Evolutionary conservation across 2,797 vertebrate genomes (phyloP), one percentile per base, ranked within the genome.

Genomic region (Aldrovandia affinis): DNA sequence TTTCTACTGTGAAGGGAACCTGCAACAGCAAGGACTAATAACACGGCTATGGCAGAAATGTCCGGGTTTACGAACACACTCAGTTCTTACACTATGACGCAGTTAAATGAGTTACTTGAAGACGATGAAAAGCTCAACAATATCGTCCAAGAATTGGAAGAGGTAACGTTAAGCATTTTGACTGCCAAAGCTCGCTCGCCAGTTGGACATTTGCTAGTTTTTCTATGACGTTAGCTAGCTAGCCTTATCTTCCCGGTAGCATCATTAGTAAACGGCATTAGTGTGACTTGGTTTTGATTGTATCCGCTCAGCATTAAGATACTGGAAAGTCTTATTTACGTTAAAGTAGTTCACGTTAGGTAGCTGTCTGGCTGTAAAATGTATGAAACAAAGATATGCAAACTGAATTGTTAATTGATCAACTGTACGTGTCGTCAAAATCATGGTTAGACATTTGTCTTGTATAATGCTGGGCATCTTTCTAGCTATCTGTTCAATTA

Each of bases 51-150:
- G 7, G 30, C 61, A 70, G 86, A 87, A 87, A 97, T 97, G 97
- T 94, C 96, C 65, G 92, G 90, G 85, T 94, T 96, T 90, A 89
- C 83, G 84, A 91, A 90, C 90, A 96, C 93, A 85, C 95, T 99
- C 47, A 92, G 93, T 85, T 94, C 87, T 36, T 95, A 97, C 90
- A 94, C 96, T 84, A 94, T 98, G 88, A 90, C 92, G 80, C 95
- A 98, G 92, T 95, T 99, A 81, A 95, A 97, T 90, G 97, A 97
- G 87, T 89, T 99, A 47, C 93, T 99, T 87, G 98, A 98, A 84
- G 96, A 98, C 85, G 97, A 99, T 88, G 96, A 95, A 1, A 97
- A 94, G 91, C 95, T 98, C n/a, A 92, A 93, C 3, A 91, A 90
- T 36, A 97, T 98, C 93, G 94, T 97, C 33, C 95, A 95, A 80